Evolutionary conservation across 2,797 vertebrate species (phyloP).

Genomic region (Coreius guichenoti): DNA sequence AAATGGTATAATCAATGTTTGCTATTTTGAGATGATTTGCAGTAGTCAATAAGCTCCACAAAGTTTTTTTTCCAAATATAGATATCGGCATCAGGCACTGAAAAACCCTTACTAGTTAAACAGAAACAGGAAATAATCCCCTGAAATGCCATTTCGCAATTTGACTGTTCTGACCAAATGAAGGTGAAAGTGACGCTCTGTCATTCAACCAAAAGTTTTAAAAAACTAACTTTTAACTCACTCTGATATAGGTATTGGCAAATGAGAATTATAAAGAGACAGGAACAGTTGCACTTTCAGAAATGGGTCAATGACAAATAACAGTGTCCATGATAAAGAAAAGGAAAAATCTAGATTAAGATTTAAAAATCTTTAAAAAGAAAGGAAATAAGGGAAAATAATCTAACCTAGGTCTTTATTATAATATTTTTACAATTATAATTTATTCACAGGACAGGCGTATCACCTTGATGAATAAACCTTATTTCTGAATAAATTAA

Average conservation of each 20-base stretch:
- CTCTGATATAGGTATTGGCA: not conserved
- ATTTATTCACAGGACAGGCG: not conserved
- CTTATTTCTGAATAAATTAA: not conserved
- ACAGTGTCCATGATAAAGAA: not conserved
- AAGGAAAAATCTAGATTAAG: not conserved
- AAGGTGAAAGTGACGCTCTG: not conserved
- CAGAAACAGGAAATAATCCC: not conserved
- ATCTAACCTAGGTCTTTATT: not conserved
- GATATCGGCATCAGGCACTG: not conserved
- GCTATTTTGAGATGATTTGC: not conserved
- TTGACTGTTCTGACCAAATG: not conserved
- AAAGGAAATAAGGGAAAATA: not conserved
- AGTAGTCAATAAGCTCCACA: not conserved
- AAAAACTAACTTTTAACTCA: not conserved
- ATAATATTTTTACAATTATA: no score
- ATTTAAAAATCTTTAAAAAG: not conserved
- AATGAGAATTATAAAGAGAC: not conserved
- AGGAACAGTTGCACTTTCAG: not conserved
- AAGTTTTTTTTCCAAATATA: not conserved
- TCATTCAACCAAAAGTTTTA: not conserved
- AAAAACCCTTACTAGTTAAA: not conserved
- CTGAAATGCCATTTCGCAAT: not conserved
- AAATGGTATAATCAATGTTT: not conserved
- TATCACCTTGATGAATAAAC: not conserved
- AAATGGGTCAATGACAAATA: not conserved